Conservation (phyloP, 2,113 vertebrate genomes). For the Heptranchias perlo region DNA sequence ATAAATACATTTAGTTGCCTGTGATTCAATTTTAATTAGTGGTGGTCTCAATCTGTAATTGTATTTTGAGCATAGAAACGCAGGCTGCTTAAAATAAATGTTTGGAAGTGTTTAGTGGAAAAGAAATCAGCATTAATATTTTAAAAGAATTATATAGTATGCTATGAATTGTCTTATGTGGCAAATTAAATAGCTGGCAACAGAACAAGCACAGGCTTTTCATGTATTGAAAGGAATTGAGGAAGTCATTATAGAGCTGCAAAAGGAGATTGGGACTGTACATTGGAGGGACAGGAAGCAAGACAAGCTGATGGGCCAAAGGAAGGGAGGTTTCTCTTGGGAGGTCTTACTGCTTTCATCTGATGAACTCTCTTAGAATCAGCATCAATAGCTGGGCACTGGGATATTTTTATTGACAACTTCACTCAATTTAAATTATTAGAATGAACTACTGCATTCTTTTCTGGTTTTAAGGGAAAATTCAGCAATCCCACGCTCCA, state of each 20-base stretch:
- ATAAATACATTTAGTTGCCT: not conserved
- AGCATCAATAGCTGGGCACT: not conserved
- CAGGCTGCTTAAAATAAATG: not conserved
- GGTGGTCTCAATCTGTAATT: not conserved
- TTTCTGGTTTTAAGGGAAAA: too few species aligned
- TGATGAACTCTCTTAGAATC: not conserved
- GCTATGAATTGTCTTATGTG: not conserved
- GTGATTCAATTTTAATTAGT: not conserved
- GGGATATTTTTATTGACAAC: not conserved
- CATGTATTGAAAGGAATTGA: not conserved
- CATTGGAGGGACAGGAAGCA: not conserved
- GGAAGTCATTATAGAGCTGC: not conserved
- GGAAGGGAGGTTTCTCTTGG: not conserved
- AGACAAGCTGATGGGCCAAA: not conserved
- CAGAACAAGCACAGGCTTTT: not conserved
- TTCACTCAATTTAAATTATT: not conserved
- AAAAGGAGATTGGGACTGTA: not conserved
- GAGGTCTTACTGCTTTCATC: not conserved
- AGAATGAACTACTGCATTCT: too few species aligned
- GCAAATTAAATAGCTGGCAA: not conserved
- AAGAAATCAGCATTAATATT: not conserved
- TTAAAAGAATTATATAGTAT: not conserved
- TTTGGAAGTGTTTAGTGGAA: not conserved
- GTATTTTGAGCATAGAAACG: not conserved
- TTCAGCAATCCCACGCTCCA: too few species aligned